Base-by-base conservation (phyloP, 2,113 vertebrate species). In the Ophthalmolycus amberensis region DNA sequence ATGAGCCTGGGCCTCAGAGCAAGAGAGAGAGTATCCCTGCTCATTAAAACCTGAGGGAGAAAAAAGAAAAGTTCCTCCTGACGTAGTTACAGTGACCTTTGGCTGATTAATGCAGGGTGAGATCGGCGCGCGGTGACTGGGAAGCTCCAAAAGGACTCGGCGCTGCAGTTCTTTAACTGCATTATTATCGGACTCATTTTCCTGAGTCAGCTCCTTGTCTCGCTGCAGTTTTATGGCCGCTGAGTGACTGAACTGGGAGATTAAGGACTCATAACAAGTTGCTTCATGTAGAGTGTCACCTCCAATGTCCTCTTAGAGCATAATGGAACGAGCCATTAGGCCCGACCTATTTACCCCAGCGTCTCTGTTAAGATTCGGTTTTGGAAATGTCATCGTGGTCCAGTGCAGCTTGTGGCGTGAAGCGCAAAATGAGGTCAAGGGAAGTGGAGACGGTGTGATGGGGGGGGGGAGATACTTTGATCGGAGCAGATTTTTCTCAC, bases 131-230 rank as follows among this genome's bases (percentile, higher is more conserved):
- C 64, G 52, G 71, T n/a, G 78, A 48, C 81, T 67, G 71, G 59
- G 76, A 82, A 73, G 54, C 76, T 88, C 74, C 75, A 46, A n/a
- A 83, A 85, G 75, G 88, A 84, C 80, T 71, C 34, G 0, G 67
- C 74, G 80, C 79, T 77, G 84, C 88, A 68, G 79, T 77, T 46
- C 76, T 90, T 86, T 79, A 89, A 90, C 88, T 73, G 77, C 80
- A 72, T 90, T 84, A 92, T 91, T 91, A 90, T 82, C 62, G 37
- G 80, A 52, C 79, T 88, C 80, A 76, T 89, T 92, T 87, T 73
- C 84, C 90, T 92, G 70, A 87, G 87, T 90, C 91, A 92, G 91
- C 91, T 80, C 76, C 79, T 89, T 77, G 84, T 90, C 86, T 90
- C 75, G 14, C 80, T 89, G 83, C 89, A 70, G 82, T 87, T 92